Evolutionary conservation across 2,113 vertebrate species (phyloP).

Genomic region (Hucho hucho): DNA sequence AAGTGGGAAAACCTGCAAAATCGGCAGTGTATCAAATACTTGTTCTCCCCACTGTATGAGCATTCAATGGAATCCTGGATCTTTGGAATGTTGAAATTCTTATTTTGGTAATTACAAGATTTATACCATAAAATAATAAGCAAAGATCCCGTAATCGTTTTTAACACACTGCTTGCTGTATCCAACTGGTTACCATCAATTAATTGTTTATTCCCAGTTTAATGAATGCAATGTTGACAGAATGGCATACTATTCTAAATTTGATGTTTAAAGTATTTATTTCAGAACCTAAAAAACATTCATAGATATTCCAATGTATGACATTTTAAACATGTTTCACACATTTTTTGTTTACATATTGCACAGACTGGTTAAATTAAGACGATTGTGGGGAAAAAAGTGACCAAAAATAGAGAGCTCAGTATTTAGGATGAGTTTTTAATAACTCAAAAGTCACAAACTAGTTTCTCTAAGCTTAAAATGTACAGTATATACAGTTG

Average conservation of each 20-base stretch:
- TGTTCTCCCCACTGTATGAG: too few relatives aligned
- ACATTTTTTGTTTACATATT: constrained; percentile 33
- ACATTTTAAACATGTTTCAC: neutral
- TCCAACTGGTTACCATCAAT: neutral
- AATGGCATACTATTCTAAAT: constrained; percentile 7
- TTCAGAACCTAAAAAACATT: constrained; percentile 11
- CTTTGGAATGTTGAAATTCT: constrained; percentile 77
- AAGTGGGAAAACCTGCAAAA: too few relatives aligned
- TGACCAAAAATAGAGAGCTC: constrained; percentile 8
- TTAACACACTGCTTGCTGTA: neutral
- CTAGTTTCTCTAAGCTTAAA: constrained; percentile 52
- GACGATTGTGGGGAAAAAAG: neutral
- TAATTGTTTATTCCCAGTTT: neutral
- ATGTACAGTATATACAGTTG: constrained; percentile 61
- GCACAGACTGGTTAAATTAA: constrained; percentile 8
- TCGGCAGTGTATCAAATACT: too few relatives aligned
- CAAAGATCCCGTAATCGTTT: constrained; percentile 53
- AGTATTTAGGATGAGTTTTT: constrained; percentile 57
- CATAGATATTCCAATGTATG: constrained; percentile 8
- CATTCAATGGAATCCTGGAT: constrained; percentile 63
- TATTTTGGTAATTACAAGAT: constrained; percentile 75
- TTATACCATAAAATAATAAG: constrained; percentile 75
- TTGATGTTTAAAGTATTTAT: constrained; percentile 5
- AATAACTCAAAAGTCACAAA: constrained; percentile 58
- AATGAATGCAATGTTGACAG: neutral